Conservation (phyloP, 2,888 invertebrate species). For the Clivina fossor region DNA sequence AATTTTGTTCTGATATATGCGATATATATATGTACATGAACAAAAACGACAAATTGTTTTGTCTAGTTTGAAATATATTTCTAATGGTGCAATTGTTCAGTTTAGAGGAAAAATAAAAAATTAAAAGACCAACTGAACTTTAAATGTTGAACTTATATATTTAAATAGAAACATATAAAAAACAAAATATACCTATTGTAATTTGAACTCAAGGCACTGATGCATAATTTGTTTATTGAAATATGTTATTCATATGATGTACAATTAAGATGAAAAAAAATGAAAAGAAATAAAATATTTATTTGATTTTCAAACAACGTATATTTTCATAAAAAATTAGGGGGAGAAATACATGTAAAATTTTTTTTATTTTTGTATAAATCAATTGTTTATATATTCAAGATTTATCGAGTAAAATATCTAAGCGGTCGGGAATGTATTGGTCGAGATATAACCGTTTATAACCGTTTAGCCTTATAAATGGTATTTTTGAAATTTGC, state of each 20-base stretch:
- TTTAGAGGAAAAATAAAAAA: neutral
- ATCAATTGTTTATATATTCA: no score
- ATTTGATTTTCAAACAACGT: conserved; percentile 26
- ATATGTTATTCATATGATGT: conserved; percentile 32
- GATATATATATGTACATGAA: neutral
- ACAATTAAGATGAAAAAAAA: no score
- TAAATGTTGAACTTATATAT: neutral
- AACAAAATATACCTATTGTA: conserved; percentile 2
- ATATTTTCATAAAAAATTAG: neutral
- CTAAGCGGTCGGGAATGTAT: no score
- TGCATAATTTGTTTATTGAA: conserved; percentile 30
- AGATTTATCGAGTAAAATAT: no score
- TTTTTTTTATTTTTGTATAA: no score
- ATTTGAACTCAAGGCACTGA: conserved; percentile 28
- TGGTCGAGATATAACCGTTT: no score
- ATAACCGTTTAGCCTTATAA: no score
- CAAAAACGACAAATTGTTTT: conserved; percentile 8
- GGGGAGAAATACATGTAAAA: neutral
- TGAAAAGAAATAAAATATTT: conserved; percentile 25
- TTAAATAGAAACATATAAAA: neutral
- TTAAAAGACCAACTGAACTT: conserved; percentile 1
- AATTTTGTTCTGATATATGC: conserved; percentile 7
- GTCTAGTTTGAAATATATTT: conserved; percentile 4
- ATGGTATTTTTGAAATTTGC: no score
- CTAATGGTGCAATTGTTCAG: conserved; percentile 5